Evolutionary conservation across 1,140 invertebrate species (phyloP).

Genomic region (Bacillus rossius): DNA sequence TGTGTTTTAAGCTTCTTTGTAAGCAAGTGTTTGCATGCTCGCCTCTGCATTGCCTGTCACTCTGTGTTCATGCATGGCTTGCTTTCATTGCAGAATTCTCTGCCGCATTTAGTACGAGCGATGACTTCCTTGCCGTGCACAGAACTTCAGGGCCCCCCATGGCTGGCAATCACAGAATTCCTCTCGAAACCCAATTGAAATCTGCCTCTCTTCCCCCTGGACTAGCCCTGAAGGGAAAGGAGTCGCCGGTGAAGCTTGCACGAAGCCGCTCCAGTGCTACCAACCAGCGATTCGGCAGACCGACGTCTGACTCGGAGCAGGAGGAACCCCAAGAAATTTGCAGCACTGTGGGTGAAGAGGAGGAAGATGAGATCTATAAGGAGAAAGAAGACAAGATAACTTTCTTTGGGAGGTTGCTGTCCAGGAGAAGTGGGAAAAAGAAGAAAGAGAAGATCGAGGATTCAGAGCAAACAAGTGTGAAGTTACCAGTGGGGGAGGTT

Average conservation of each 20-base stretch:
- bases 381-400: conserved; percentile 50
- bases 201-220: conserved; percentile 61
- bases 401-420: conserved; percentile 57
- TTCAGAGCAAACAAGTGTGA: conserved; percentile 34
- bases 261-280: conserved; percentile 40
- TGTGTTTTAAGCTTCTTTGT: no score
- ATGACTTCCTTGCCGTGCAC: no score
- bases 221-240: conserved; percentile 42
- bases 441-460: conserved; percentile 49
- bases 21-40: no score
- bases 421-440: conserved; percentile 58
- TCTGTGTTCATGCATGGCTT: conserved; percentile 23
- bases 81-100: conserved; percentile 20
- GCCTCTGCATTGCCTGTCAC: background rate
- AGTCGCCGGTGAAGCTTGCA: conserved; percentile 30
- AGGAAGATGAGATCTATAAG: conserved; percentile 42
- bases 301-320: conserved; percentile 22
- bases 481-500: conserved; percentile 27
- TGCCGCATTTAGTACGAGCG: conserved; percentile 17
- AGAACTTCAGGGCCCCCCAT: background rate
- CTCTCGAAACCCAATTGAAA: conserved; percentile 52
- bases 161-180: conserved; percentile 21
- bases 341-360: conserved; percentile 29
- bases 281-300: conserved; percentile 33
- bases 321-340: conserved; percentile 22